These are phyloP conservation scores for Phortica variegata DNA, from an alignment of 1,140 invertebrate species.

Conservation along the genomic window DNA sequence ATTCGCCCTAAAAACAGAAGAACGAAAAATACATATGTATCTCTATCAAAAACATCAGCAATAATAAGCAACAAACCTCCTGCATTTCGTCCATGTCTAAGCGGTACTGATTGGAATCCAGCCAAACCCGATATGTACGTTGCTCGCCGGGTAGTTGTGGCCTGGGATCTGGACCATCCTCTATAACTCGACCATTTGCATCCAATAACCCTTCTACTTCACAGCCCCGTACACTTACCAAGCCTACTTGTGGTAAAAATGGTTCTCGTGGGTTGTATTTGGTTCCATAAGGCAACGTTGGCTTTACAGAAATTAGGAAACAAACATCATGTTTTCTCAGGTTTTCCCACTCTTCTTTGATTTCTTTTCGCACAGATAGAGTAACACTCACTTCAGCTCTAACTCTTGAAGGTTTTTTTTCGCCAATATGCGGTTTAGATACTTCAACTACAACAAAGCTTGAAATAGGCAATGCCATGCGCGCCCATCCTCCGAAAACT, in stretches of 20 bases:
- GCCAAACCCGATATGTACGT: constrained; percentile 88
- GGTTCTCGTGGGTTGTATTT: constrained; percentile 79
- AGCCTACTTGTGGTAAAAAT: constrained; percentile 87
- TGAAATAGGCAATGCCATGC: constrained; percentile 95
- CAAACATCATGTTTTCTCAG: constrained; percentile 97
- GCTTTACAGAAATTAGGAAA: constrained; percentile 90
- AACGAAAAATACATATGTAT: neutral
- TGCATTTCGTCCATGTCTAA: constrained; percentile 80
- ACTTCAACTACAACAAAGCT: constrained; percentile 95
- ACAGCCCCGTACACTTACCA: constrained; percentile 92
- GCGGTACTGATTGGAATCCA: constrained; percentile 96
- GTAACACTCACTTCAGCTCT: constrained; percentile 93
- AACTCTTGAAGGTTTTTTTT: constrained; percentile 91
- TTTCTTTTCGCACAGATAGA: constrained; percentile 83
- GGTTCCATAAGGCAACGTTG: constrained; percentile 76
- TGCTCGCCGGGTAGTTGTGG: constrained; percentile 84
- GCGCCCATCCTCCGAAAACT: constrained; percentile 95
- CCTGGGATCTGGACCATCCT: constrained; percentile 91
- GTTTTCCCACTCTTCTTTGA: constrained; percentile 96
- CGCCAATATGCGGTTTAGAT: constrained; percentile 85
- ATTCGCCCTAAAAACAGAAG: constrained; percentile 31
- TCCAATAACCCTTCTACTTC: constrained; percentile 99
- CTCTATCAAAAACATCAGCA: neutral
- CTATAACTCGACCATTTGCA: constrained; percentile 91
- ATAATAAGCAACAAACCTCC: constrained; percentile 25